Base-by-base conservation (phyloP, 2,888 invertebrate species). In the Taphrorychus bicolor region DNA sequence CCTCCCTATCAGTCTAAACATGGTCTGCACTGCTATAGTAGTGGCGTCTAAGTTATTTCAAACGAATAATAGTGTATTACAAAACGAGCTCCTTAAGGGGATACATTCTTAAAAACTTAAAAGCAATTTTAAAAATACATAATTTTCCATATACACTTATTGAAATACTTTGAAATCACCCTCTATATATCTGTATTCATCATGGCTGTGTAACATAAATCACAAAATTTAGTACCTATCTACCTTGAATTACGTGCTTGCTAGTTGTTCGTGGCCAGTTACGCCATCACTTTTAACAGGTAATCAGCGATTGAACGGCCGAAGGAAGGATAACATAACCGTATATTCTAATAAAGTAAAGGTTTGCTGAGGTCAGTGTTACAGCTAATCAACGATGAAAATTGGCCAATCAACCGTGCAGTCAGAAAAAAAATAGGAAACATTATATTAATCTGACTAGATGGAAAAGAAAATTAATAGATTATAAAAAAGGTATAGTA, bases 321-420 rank as follows among this genome's bases (percentile, higher is more conserved):
- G 41, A 60, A 60, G 51, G 51, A 52, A 60, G 51, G 51, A 52
- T 60, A 60, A 51, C 17, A 18, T 51, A 51, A 51, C 32, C 54
- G 54, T 54, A 54, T 32, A 32, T 54, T 54, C 14, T 17, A 54
- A 54, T 54, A 54, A 54, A 24, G 54, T 32, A 32, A 54, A 45
- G 45, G 45, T 45, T 45, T 45, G 14, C 45, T 45, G 45, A 17
- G 57, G 41, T 57, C 40, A 19, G 57, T 57, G 51, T 51, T 51
- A 21, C 51, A 18, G 21, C 19, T 51, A 51, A 51, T 51, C 51
- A 51, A 51, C 51, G 7, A 45, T 16, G 17, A 51, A 16, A 51
- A 51, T 51, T 51, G 21, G 14, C 45, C 45, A 45, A 45, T 45
- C 45, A 45, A 17, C 32, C 17, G 16, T n/a, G n/a, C n/a, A n/a